phyloP scores from a whole-genome alignment of 2,113 vertebrate species.

The Pungitius pungitius region DNA sequence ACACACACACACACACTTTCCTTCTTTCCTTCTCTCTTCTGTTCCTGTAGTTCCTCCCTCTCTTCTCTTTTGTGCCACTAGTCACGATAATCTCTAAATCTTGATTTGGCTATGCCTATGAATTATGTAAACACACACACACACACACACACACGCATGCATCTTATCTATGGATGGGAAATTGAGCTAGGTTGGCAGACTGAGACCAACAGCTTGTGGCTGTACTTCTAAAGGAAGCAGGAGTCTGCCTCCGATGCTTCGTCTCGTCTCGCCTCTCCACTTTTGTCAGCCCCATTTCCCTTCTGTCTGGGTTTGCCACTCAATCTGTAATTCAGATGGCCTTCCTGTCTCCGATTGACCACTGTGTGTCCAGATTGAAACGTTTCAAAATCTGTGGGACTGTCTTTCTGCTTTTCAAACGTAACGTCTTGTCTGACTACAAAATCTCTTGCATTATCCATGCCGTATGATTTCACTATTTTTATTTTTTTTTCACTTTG shows the following conservation, averaged over 20 bases:
- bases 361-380: conserved; percentile 38
- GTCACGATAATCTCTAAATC: conserved; percentile 55
- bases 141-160: conserved; percentile 18
- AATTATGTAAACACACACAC: conserved; percentile 46
- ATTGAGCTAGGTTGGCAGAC: conserved; percentile 69
- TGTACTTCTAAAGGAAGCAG: conserved; percentile 65
- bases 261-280: conserved; percentile 63
- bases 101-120: conserved; percentile 64
- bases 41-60: neutral
- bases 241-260: conserved; percentile 57
- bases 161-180: conserved; percentile 60
- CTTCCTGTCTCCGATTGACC: conserved; percentile 38
- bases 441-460: neutral
- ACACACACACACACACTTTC: too few species aligned
- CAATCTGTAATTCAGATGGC: conserved; percentile 49
- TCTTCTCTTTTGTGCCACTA: conserved; percentile 31
- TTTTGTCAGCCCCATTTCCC: conserved; percentile 52
- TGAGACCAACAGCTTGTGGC: conserved; percentile 75
- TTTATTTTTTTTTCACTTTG: too few species aligned
- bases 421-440: conserved; percentile 17
- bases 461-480: neutral
- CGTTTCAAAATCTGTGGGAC: conserved; percentile 36
- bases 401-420: conserved; percentile 20
- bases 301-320: conserved; percentile 57
- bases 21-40: neutral